Evolutionary conservation across 1,140 invertebrate species (phyloP), one percentile per base, ranked within the genome.

Genomic region (Diuraphis noxia): DNA sequence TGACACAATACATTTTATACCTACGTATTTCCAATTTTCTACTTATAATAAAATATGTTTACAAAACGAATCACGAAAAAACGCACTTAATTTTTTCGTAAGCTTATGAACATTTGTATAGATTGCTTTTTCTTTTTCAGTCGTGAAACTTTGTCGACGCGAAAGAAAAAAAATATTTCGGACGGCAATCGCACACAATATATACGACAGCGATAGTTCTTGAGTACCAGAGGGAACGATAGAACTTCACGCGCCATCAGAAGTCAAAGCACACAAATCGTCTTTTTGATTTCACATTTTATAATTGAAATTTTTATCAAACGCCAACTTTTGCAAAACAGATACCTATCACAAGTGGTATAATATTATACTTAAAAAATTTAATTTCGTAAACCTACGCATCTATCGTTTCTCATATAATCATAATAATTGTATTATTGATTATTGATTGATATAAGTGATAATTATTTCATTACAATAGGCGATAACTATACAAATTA

Each of bases 281-380:
- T 49, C 84, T 86, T 46, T 86, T 86, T 86, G 84, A 86, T 86
- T 86, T 86, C 34, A 25, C n/a, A 9, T 86, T 86, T 49, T 86
- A 86, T 86, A 86, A 86, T 86, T 86, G 84, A 86, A 86, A 86
- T 49, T 49, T 41, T 84, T 84, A 30, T 85, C 81, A 25, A 41
- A 46, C 25, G 9, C 81, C 13, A 72, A n/a, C 3, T 72, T 72
- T n/a, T 72, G 34, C 56, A n/a, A 72, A 72, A n/a, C n/a, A 72
- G 56, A n/a, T n/a, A 10, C 10, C 13, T 63, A n/a, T 63, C 30
- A n/a, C 56, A 72, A 17, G 3, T 17, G 19, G 23, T 49, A 21
- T 21, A 49, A 7, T 49, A 49, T 49, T 49, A 17, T 17, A 46
- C 43, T 46, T 46, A 0, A 10, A n/a, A 46, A 1, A 46, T 49